Evolutionary conservation across 2,797 vertebrate genomes (phyloP).

Genomic region (Enteromius anoplus): DNA sequence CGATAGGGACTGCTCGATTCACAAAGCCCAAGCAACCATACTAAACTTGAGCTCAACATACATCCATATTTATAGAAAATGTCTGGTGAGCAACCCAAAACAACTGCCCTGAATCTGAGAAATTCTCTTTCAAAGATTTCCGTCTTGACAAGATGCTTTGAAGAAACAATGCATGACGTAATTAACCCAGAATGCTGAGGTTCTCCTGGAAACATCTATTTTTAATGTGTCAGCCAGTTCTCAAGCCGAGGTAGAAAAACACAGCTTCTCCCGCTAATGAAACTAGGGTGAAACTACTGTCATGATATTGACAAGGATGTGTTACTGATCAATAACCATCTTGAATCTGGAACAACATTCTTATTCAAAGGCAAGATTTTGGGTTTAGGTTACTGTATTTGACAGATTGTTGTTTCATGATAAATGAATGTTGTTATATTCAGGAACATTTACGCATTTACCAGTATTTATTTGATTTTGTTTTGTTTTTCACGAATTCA

Average conservation of each 20-base stretch:
- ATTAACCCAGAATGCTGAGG: constrained; percentile 49
- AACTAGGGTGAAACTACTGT: constrained; percentile 35
- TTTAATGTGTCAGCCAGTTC: constrained; percentile 46
- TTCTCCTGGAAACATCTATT: constrained; percentile 43
- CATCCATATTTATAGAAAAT: constrained; percentile 23
- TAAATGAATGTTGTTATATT: neutral
- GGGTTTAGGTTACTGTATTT: neutral
- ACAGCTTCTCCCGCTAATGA: constrained; percentile 24
- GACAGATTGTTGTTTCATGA: neutral
- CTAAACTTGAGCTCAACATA: constrained; percentile 1
- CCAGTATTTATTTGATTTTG: neutral
- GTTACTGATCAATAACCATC: neutral
- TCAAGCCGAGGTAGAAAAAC: constrained; percentile 24
- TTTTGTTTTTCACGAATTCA: neutral
- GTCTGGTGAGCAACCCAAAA: neutral
- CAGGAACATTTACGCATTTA: neutral
- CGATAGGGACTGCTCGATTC: constrained; percentile 39
- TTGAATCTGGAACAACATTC: neutral
- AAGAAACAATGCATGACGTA: constrained; percentile 45
- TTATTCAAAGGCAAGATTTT: neutral
- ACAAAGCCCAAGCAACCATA: neutral
- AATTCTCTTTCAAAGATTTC: constrained; percentile 10
- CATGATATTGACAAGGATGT: constrained; percentile 31
- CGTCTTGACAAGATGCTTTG: constrained; percentile 45
- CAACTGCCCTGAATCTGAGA: constrained; percentile 4